These are phyloP conservation scores for Beris chalybata DNA, from an alignment of 2,888 invertebrate species.

Conservation along the genomic window DNA sequence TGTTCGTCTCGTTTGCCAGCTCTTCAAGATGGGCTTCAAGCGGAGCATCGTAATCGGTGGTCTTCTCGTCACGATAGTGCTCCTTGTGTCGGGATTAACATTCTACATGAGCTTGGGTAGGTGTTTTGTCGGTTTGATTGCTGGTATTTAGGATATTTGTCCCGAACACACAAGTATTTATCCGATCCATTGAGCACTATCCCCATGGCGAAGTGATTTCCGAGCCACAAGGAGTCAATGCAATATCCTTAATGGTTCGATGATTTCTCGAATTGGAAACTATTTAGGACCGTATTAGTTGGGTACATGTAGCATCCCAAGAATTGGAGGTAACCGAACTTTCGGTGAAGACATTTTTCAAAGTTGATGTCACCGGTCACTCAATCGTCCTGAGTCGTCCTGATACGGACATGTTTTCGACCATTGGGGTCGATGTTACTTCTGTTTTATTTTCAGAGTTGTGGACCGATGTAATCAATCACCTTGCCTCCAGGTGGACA, in stretches of 20 bases:
- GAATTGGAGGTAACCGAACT: slow-evolving; percentile 5
- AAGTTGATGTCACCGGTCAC: neutral
- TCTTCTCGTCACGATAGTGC: slow-evolving; percentile 48
- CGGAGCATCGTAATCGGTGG: slow-evolving; percentile 53
- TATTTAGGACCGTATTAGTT: slow-evolving; percentile 7
- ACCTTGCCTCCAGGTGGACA: too few relatives aligned
- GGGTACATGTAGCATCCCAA: neutral
- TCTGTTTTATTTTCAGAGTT: too few relatives aligned
- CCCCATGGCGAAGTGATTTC: slow-evolving; percentile 21
- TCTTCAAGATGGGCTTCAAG: slow-evolving; percentile 37
- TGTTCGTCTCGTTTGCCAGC: neutral
- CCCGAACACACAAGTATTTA: slow-evolving; percentile 18
- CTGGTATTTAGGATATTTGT: too few relatives aligned
- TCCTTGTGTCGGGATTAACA: slow-evolving; percentile 50
- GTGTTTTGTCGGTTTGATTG: slow-evolving; percentile 14
- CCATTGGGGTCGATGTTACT: too few relatives aligned
- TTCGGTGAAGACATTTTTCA: slow-evolving; percentile 5
- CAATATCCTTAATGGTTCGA: slow-evolving; percentile 25
- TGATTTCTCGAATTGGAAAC: slow-evolving; percentile 25
- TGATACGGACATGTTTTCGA: too few relatives aligned
- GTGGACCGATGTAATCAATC: too few relatives aligned
- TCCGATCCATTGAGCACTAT: slow-evolving; percentile 25
- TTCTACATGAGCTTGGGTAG: slow-evolving; percentile 55
- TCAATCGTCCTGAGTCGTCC: too few relatives aligned
- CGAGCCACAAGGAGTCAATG: slow-evolving; percentile 12